Evolutionary conservation across 1,140 invertebrate genomes (phyloP), one percentile per base, ranked within the genome.

Genomic region (Lepidurus couesii): DNA sequence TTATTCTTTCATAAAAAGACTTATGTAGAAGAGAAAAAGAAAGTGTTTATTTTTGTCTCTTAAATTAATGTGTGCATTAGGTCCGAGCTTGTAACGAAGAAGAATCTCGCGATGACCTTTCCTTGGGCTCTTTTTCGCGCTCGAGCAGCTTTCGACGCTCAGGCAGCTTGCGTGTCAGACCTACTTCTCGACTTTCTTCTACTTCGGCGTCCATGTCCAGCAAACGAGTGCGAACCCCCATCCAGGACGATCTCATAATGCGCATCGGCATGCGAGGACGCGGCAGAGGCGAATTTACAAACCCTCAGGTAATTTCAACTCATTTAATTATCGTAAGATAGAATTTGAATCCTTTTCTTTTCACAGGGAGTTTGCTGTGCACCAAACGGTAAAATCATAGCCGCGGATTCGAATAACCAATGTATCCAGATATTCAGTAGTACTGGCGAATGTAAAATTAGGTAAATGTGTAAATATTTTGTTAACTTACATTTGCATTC

Each of bases 341-440:
- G 74, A 78, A 9, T 13, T 10, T 13, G 74, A 44, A 73, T 11
- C 78, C 81, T 80, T 16, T 43, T 42, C 75, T 26, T 47, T 65
- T 7, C n/a, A 11, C 13, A 78, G 44, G 88, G 87, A 42, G 82
- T 88, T 11, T 84, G 85, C 44, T 83, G 83, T 44, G 82, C 83
- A 9, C 42, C 81, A 8, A 84, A 86, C 77, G 86, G 86, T 7
- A 85, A 84, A 74, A 85, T 89, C 74, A 81, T 88, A 5, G 85
- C 89, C 9, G 87, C 89, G 7, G 89, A 90, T 81, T 89, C 88
- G 77, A 89, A 89, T 81, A 89, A 89, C 81, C 88, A 89, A 82
- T 86, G 85, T 80, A 84, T 89, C 3, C 88, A 89, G 81, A 84
- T 86, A 1, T 86, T 86, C 80, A 83, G 81, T 43, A 80, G 82